Percentiles rank a stretch among this genome's conserved stretches.
phyloP scores from a whole-genome alignment of 2,888 invertebrate species.

The Dromius quadrimaculatus region DNA sequence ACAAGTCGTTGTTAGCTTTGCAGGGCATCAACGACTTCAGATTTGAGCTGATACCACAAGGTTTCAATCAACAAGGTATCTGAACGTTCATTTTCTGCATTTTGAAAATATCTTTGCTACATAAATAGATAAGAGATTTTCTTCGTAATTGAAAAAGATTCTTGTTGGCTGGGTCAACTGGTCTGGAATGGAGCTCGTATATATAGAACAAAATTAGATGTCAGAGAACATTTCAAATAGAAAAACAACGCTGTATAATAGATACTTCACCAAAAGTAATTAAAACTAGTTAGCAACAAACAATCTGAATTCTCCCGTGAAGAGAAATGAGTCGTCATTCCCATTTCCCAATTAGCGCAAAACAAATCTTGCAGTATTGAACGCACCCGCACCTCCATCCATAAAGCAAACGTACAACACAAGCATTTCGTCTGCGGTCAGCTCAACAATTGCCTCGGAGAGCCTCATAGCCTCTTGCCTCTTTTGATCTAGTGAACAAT shows the following conservation, averaged over 20 bases:
- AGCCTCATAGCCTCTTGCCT: not conserved
- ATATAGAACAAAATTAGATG: too few relatives aligned
- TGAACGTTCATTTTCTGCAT: too few relatives aligned
- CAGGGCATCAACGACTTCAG: too few relatives aligned
- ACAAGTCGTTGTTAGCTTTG: too few relatives aligned
- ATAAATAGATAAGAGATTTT: not conserved
- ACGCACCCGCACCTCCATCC: constrained; percentile 4
- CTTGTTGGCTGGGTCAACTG: too few relatives aligned
- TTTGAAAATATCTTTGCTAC: not conserved
- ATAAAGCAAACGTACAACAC: constrained; percentile 14
- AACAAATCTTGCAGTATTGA: constrained; percentile 29
- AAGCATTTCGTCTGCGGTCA: constrained; percentile 9
- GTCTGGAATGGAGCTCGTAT: too few relatives aligned
- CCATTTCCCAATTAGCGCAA: constrained; percentile 11
- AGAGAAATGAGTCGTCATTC: not conserved
- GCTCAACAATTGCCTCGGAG: constrained; percentile 9
- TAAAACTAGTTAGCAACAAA: constrained; percentile 10
- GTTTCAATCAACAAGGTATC: too few relatives aligned
- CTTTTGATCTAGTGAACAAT: constrained; percentile 34
- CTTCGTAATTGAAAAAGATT: not conserved
- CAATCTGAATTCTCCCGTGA: not conserved
- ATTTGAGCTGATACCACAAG: too few relatives aligned
- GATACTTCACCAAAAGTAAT: not conserved
- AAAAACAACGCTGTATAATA: not conserved
- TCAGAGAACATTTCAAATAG: not conserved